Evolutionary conservation across 2,797 vertebrate genomes (phyloP).

Genomic region (Menidia menidia): DNA sequence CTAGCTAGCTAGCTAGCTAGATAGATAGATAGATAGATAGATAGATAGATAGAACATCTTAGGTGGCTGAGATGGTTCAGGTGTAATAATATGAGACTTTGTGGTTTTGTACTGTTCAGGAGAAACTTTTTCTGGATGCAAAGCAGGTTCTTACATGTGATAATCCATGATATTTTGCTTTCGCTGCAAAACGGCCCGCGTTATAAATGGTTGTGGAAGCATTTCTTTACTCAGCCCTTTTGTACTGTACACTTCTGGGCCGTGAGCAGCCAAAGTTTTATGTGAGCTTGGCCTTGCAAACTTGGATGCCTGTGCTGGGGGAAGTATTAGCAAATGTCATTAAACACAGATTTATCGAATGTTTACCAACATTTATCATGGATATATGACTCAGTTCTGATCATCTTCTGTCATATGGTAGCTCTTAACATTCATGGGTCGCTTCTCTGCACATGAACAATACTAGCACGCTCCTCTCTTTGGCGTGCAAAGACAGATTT

Average conservation of each 20-base stretch:
- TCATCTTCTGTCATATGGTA: slow-evolving; percentile 1
- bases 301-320: not conserved
- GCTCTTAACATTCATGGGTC: not conserved
- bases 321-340: not conserved
- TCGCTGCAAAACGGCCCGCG: not conserved
- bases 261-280: not conserved
- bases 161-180: not conserved
- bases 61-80: not conserved
- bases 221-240: not conserved
- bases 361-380: not conserved
- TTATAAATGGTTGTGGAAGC: not conserved
- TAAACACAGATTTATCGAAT: not conserved
- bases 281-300: slow-evolving; percentile 3
- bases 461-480: slow-evolving; percentile 1
- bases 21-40: too few relatives aligned
- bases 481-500: slow-evolving; percentile 57
- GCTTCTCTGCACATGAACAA: slow-evolving; percentile 15
- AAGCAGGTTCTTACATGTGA: not conserved
- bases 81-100: not conserved
- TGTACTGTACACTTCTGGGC: not conserved
- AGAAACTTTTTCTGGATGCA: not conserved
- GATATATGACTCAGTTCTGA: not conserved
- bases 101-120: not conserved
- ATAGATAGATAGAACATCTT: not conserved
- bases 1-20: too few relatives aligned